phyloP scores from a whole-genome alignment of 2,113 vertebrate genomes.

The Perccottus glenii region DNA sequence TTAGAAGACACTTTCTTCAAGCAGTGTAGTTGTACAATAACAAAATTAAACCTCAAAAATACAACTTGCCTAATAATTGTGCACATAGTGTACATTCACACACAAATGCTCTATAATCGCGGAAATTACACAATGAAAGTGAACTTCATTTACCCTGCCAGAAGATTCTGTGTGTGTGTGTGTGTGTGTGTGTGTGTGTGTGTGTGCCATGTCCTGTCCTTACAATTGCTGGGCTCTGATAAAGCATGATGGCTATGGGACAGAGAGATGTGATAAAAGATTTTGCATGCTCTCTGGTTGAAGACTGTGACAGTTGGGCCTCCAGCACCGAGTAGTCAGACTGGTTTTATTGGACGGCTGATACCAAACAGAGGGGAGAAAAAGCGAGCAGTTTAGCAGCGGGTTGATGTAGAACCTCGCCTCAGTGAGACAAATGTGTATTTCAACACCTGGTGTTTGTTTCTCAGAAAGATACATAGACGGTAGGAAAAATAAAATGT shows the following conservation, averaged over 20 bases:
- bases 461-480: not conserved
- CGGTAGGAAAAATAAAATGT: conserved; percentile 4
- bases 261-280: conserved; percentile 69
- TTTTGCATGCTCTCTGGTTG: conserved; percentile 61
- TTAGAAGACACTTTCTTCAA: no score
- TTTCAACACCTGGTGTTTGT: conserved; percentile 9
- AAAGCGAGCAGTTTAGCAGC: conserved; percentile 22
- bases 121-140: conserved; percentile 51
- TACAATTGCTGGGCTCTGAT: conserved; percentile 58
- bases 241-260: conserved; percentile 62
- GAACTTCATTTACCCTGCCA: conserved; percentile 62
- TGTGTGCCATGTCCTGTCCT: conserved; percentile 37
- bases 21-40: no score
- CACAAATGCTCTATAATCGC: conserved; percentile 58
- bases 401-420: conserved; percentile 20
- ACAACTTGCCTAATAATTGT: no score
- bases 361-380: conserved; percentile 43
- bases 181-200: not conserved
- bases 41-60: no score
- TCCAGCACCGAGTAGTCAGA: conserved; percentile 63
- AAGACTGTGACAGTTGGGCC: conserved; percentile 59
- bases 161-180: conserved; percentile 21
- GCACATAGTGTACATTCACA: no score
- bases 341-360: conserved; percentile 63
- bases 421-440: conserved; percentile 9